Conservation (phyloP, 2,797 vertebrate species). For the Darevskia mixta region DNA sequence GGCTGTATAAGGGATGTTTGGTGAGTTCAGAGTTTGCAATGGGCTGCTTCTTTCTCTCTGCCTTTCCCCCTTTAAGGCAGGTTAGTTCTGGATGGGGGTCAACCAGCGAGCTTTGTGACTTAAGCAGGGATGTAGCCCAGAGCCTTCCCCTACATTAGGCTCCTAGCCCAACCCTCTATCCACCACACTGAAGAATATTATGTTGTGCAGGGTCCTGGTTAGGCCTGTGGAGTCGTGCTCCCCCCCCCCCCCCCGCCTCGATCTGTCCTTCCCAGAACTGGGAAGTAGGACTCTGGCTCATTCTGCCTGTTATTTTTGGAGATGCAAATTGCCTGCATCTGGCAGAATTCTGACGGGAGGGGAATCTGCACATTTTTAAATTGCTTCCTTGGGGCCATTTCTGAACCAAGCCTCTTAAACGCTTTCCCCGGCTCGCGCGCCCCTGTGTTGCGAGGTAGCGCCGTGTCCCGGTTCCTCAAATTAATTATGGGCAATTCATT, state of each 20-base stretch:
- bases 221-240: not conserved
- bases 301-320: not conserved
- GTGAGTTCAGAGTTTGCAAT: too few relatives aligned
- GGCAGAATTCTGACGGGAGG: not conserved
- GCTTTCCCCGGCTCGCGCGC: not conserved
- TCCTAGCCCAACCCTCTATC: not conserved
- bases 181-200: not conserved
- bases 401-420: not conserved
- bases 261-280: not conserved
- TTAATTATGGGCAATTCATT: conserved; percentile 19
- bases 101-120: not conserved
- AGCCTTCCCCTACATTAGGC: not conserved
- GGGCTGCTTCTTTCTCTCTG: too few relatives aligned
- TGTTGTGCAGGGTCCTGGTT: not conserved
- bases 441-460: not conserved
- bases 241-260: too few relatives aligned
- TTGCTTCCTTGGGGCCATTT: conserved; percentile 21
- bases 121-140: not conserved
- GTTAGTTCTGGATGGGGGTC: too few relatives aligned
- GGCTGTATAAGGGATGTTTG: too few relatives aligned
- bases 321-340: conserved; percentile 6
- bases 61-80: not conserved
- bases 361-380: not conserved
- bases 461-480: conserved; percentile 19
- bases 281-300: not conserved